Evolutionary conservation across 2,113 vertebrate genomes (phyloP).

Genomic region (Pseudopodoces humilis): DNA sequence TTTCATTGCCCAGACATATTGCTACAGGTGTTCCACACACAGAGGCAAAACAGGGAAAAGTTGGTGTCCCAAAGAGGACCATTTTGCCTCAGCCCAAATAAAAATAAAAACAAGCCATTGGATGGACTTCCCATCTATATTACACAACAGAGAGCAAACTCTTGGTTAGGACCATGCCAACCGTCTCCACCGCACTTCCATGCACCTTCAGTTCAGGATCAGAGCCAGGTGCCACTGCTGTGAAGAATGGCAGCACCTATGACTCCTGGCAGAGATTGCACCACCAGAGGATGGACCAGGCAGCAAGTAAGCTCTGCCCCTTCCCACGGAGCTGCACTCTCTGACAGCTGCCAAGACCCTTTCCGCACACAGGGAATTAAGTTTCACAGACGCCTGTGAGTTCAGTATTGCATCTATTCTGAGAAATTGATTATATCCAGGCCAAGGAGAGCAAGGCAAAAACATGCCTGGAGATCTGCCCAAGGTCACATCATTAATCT

Average conservation of each 20-base stretch:
- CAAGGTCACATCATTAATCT: slow-evolving; percentile 42
- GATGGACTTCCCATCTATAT: background rate
- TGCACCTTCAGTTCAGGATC: background rate
- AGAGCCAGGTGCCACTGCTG: background rate
- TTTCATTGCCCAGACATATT: background rate
- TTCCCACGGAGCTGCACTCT: background rate
- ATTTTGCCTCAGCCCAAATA: background rate
- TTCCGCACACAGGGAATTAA: background rate
- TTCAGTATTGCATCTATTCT: slow-evolving; percentile 43
- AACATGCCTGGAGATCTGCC: slow-evolving; percentile 4
- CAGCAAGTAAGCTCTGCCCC: background rate
- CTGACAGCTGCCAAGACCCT: slow-evolving; percentile 32
- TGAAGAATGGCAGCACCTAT: background rate
- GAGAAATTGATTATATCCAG: slow-evolving; percentile 57
- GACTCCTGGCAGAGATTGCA: background rate
- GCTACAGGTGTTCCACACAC: background rate
- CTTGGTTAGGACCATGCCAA: background rate
- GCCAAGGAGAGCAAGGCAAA: background rate
- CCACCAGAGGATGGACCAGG: background rate
- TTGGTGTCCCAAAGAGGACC: background rate
- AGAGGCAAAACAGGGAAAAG: background rate
- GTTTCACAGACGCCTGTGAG: background rate
- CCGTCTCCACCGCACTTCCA: background rate
- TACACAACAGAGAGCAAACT: background rate
- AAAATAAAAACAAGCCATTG: background rate